Evolutionary conservation across 2,113 vertebrate species (phyloP).

Genomic region (Henicopernis longicauda): DNA sequence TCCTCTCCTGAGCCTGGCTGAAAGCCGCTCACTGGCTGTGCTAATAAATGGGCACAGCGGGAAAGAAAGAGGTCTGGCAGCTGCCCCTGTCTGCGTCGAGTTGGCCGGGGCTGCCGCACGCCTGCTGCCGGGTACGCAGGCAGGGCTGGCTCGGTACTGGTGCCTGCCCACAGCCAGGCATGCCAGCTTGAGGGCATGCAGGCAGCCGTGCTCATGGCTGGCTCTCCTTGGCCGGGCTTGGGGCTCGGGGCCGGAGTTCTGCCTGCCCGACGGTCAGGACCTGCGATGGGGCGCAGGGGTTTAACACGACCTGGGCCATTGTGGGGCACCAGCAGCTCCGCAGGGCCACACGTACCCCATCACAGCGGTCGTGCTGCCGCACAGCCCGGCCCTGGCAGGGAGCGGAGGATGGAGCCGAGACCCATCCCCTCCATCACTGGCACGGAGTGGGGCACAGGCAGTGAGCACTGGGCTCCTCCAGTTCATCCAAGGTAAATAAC

Average conservation of each 20-base stretch:
- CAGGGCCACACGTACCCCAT: rapidly evolving
- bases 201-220: not conserved
- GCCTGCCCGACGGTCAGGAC: not conserved
- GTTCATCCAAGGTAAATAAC: not conserved
- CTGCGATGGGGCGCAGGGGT: not conserved
- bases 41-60: not conserved
- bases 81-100: not conserved
- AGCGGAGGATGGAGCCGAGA: rapidly evolving
- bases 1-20: not conserved
- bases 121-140: not conserved
- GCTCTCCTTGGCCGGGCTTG: not conserved
- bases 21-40: not conserved
- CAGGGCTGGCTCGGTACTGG: not conserved
- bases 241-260: rapidly evolving
- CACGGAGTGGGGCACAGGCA: not conserved
- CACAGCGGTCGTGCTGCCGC: not conserved
- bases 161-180: not conserved
- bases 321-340: not conserved
- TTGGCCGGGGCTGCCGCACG: not conserved
- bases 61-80: conserved; percentile 24
- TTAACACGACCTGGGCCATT: rapidly evolving
- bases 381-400: not conserved
- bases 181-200: rapidly evolving
- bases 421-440: not conserved
- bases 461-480: not conserved